Conservation (phyloP, 92 coral and sea anemone genomes). For the Ricordea florida region DNA sequence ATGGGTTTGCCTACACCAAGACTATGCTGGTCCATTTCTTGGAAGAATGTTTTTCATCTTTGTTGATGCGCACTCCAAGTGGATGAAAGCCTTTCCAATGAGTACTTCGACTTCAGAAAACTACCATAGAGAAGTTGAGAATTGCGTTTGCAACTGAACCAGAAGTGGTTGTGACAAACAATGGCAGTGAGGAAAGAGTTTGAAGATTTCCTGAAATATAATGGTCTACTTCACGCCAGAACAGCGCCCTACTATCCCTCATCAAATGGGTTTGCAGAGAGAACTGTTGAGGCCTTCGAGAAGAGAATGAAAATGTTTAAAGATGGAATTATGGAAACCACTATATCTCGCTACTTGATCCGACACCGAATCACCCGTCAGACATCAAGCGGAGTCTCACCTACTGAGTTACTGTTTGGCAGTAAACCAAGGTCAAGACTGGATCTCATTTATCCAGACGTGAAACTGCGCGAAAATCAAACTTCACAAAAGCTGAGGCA, state of each 20-base stretch:
- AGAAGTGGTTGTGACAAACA: slow-evolving; percentile 36
- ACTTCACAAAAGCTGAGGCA: slow-evolving; percentile 21
- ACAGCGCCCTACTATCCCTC: slow-evolving; percentile 67
- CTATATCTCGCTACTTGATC: slow-evolving; percentile 19
- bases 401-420: slow-evolving; percentile 56
- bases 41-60: slow-evolving; percentile 6
- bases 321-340: not conserved
- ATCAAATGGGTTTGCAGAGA: slow-evolving; percentile 59
- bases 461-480: slow-evolving; percentile 46
- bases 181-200: slow-evolving; percentile 41
- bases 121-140: slow-evolving; percentile 28
- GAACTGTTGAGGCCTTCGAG: slow-evolving; percentile 64
- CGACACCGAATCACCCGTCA: slow-evolving; percentile 60
- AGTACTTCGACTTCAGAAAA: slow-evolving; percentile 1
- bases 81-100: slow-evolving; percentile 29
- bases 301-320: slow-evolving; percentile 16
- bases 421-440: slow-evolving; percentile 50
- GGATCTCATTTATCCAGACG: no score
- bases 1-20: slow-evolving; percentile 6
- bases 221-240: slow-evolving; percentile 43
- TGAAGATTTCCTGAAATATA: slow-evolving; percentile 6
- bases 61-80: slow-evolving; percentile 27
- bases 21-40: slow-evolving; percentile 13
- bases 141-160: slow-evolving; percentile 26
- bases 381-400: slow-evolving; percentile 48